phyloP scores from a whole-genome alignment of 2,797 vertebrate genomes.

The Phataginus tetradactyla region DNA sequence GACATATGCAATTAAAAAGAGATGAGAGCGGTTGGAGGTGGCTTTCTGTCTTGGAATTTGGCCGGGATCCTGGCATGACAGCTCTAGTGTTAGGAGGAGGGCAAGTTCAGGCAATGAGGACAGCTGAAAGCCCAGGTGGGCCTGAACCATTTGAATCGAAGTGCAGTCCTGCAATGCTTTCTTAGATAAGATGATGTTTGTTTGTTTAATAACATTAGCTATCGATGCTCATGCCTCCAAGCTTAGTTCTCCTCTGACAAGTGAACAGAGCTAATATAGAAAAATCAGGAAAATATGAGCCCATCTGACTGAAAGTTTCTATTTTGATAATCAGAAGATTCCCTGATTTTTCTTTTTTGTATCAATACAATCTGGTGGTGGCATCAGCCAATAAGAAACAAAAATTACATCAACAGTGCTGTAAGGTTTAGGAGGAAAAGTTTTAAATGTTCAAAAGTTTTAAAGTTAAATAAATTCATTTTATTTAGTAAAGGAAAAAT shows the following conservation, averaged over 20 bases:
- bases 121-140: background rate
- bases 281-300: conserved; percentile 19
- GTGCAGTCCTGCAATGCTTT: background rate
- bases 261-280: background rate
- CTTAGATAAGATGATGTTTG: background rate
- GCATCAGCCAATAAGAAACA: background rate
- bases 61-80: background rate
- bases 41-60: conserved; percentile 30
- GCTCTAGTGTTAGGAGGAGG: background rate
- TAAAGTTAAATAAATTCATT: conserved; percentile 16
- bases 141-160: background rate
- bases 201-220: background rate
- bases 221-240: background rate
- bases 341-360: background rate
- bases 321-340: background rate
- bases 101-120: too few species aligned
- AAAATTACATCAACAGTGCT: background rate
- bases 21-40: background rate
- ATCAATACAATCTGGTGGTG: background rate
- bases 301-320: background rate
- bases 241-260: background rate
- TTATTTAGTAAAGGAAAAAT: background rate
- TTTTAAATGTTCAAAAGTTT: background rate
- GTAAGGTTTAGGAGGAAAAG: background rate
- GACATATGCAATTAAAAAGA: conserved; percentile 48